phyloP scores from a whole-genome alignment of 2,888 invertebrate species.

The Tortrix viridana region DNA sequence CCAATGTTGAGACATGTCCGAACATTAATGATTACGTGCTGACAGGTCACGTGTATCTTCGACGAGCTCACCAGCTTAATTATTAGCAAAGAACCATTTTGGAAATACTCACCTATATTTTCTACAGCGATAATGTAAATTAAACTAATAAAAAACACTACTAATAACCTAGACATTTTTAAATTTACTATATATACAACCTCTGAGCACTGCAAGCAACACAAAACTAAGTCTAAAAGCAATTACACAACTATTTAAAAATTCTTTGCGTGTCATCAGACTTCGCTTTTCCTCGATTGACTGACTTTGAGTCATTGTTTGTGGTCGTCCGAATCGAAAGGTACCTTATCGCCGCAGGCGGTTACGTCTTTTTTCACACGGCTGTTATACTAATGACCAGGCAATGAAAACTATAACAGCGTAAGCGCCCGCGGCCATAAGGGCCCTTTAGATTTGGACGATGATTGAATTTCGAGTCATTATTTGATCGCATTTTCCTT shows the following conservation, averaged over 20 bases:
- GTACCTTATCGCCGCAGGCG: no score
- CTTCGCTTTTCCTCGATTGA: constrained; percentile 32
- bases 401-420: no score
- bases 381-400: no score
- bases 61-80: neutral
- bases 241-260: constrained; percentile 24
- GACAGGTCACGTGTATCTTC: neutral
- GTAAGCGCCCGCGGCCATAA: no score
- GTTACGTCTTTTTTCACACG: no score
- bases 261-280: constrained; percentile 26
- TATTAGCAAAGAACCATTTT: neutral
- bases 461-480: constrained; percentile 25
- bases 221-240: constrained; percentile 11
- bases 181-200: constrained; percentile 4
- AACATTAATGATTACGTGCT: neutral
- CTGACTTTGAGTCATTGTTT: constrained; percentile 24
- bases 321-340: constrained; percentile 24
- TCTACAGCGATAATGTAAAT: constrained; percentile 8
- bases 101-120: constrained; percentile 3
- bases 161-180: constrained; percentile 19
- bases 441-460: no score
- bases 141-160: constrained; percentile 11
- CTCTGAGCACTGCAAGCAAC: constrained; percentile 8
- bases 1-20: neutral
- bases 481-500: no score